Evolutionary conservation across 2,797 vertebrate genomes (phyloP), one percentile per base, ranked within the genome.

Genomic region (Muraenolepis orangiensis): DNA sequence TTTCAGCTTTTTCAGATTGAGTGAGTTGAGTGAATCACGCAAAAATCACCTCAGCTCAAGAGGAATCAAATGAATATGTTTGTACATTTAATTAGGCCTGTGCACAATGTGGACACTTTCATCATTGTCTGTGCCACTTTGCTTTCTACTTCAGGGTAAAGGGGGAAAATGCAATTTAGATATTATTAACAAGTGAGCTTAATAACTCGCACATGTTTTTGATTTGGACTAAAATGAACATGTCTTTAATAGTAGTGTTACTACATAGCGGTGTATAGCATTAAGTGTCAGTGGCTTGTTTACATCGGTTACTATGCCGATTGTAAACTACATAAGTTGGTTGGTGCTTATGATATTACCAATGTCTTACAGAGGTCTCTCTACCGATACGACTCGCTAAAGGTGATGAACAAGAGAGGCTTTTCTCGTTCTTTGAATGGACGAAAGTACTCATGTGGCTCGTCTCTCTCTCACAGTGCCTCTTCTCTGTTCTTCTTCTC

Each of bases 401-500:
- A n/a, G n/a, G 79, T 80, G 85, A 85, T 85, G 81, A 87, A 85
- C 82, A 80, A 82, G 76, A 85, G 79, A 81, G 80, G 85, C 80
- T 75, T 80, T 77, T 82, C 74, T 79, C 83, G 82, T n/a, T 87
- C 85, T 83, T 87, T 85, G 77, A 82, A 88, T 10, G 81, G 78
- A 87, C 74, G 78, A 81, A 88, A 87, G 80, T 85, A 74, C 20
- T 57, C 51, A 75, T 87, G 82, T 82, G 82, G 86, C 88, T 86
- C 86, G 85, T 89, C 83, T 72, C 79, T 72, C 79, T 86, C 51
- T 67, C 66, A 67, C 87, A 73, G 76, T 67, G 30, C 78, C 16
- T 5, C 69, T 20, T 74, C 34, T 74, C 40, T 31, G 20, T 74
- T 30, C 29, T 32, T 69, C 66, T 34, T 51, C 20, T 46, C 38